Evolutionary conservation across 2,113 vertebrate genomes (phyloP), one percentile per base, ranked within the genome.

Genomic region (Podarcis raffonei): DNA sequence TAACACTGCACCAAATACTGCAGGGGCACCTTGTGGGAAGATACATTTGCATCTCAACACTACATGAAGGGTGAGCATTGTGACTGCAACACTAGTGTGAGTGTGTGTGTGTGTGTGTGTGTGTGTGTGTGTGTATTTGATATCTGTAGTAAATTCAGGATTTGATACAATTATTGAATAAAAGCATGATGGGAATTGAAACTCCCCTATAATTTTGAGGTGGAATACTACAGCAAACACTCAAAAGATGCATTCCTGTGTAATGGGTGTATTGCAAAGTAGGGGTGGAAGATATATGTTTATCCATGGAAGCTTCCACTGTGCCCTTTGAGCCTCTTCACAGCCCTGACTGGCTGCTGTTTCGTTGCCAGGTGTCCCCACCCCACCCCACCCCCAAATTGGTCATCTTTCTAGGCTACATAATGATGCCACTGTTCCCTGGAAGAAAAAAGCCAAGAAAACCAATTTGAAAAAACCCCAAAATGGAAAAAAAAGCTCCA

Each of bases 111-210:
- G 57, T 2, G 57, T 12, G 57, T 12, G 53, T 1, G 53, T 8
- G 53, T 8, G 53, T 1, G 15, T 13, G 57, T 62, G 59, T 18
- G 59, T 62, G 59, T 62, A 53, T 83, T 48, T 79, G 75, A 76
- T 90, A 87, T 72, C 89, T 83, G 83, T 86, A 94, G 90, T 87
- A 69, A 91, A 90, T 83, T 90, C 0, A 1, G 81, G 76, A 84
- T 92, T 86, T 93, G 1, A 0, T 53, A 85, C 0, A 0, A 22
- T 88, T 89, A 59, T 85, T 42, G 15, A 20, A n/a, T 2, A 78
- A 62, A 78, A 48, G 39, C 35, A 32, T 68, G n/a, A 75, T 37
- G n/a, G 48, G 12, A 85, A 75, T 4, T 25, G 32, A 72, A 83
- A 16, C 35, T 23, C 22, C 37, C 11, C 74, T 85, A n/a, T 22